Conservation (phyloP, 2,797 vertebrate genomes). For the Muraenolepis orangiensis region DNA sequence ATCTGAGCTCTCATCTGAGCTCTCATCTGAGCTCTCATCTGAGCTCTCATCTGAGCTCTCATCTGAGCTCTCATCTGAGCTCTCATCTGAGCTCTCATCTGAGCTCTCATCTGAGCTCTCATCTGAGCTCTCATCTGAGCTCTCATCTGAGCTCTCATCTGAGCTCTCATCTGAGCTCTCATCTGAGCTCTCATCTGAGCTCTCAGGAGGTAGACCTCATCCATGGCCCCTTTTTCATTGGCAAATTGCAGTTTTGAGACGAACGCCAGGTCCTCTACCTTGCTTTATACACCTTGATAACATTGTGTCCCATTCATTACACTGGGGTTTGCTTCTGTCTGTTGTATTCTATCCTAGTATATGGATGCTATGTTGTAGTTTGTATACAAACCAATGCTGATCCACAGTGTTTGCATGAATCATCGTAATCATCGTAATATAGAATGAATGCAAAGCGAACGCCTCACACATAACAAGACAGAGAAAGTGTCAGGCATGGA, state of each 20-base stretch:
- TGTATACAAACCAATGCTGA: not conserved
- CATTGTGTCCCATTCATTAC: constrained; percentile 17
- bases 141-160: not conserved
- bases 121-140: not conserved
- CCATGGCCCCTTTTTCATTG: not conserved
- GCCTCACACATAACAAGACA: not conserved
- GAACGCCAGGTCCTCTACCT: constrained; percentile 11
- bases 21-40: not conserved
- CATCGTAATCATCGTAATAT: not conserved
- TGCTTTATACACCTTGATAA: constrained; percentile 12
- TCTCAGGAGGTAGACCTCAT: too few species aligned
- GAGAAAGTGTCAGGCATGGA: not conserved
- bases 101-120: constrained; percentile 8
- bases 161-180: constrained; percentile 6
- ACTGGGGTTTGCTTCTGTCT: too few species aligned
- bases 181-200: not conserved
- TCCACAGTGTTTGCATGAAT: not conserved
- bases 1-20: constrained; percentile 7
- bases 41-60: not conserved
- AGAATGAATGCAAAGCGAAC: not conserved
- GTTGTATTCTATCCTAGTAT: not conserved
- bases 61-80: constrained; percentile 7
- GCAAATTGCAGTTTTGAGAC: constrained; percentile 2
- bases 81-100: not conserved
- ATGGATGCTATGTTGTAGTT: not conserved